Evolutionary conservation across 2,888 invertebrate genomes (phyloP), one percentile per base, ranked within the genome.

Genomic region (Dromius quadrimaculatus): DNA sequence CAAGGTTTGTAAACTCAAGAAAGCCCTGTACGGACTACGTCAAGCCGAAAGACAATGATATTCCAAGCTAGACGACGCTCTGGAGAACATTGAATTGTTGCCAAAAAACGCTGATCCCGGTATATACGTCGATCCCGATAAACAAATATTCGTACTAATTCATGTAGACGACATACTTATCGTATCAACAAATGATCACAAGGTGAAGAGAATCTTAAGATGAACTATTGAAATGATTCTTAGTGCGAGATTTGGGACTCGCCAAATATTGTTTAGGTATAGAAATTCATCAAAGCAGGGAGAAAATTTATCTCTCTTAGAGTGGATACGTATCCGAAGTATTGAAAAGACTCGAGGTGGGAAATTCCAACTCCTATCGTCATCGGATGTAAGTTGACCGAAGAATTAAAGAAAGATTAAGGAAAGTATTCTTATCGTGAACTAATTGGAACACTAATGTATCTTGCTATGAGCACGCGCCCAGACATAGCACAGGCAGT

Each of bases 91-190:
- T 23, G 74, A 68, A 54, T 11, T 72, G 13, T 54, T 62, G 36
- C 71, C 72, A 17, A 70, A 70, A 9, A 65, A 28, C 8, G 59
- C 72, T 2, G 75, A 76, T 63, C 70, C 74, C 19, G 76, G 76
- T 61, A n/a, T 76, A 13, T 77, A 74, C 63, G 54, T 41, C 6
- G 36, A 70, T 1, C 64, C 28, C 6, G 34, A 22, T 38, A 74
- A 70, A 11, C 69, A 74, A 28, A 68, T 72, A 1, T 11, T 75
- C 8, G 72, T 77, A 11, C 70, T 71, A 6, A 70, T 75, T 1
- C 76, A 76, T 54, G 77, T 77, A 1, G 75, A 78, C 36, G 76
- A 77, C 32, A 74, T 77, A 15, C 20, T 77, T 4, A 57, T 76
- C 8, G 68, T 66, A 4, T 76, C 73, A 4, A 69, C 54, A 13